phyloP scores from a whole-genome alignment of 2,113 vertebrate genomes.

The Oriolus oriolus region DNA sequence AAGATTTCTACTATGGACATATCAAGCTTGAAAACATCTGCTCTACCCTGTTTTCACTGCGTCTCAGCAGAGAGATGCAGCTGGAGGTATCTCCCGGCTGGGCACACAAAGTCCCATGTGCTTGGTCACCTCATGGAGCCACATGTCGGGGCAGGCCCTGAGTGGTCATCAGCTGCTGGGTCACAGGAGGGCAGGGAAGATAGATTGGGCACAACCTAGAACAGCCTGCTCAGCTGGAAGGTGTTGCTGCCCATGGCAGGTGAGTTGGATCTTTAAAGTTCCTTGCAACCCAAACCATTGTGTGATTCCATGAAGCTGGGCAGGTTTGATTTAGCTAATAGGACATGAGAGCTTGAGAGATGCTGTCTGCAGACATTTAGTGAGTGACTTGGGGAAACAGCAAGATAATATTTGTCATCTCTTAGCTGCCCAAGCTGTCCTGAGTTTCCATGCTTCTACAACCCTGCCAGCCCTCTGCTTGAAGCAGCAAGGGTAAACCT shows the following conservation, averaged over 20 bases:
- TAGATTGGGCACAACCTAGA: neutral
- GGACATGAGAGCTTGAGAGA: neutral
- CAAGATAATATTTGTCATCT: neutral
- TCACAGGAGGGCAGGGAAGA: neutral
- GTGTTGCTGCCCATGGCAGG: neutral
- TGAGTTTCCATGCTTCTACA: neutral
- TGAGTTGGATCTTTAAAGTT: neutral
- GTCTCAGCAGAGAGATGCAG: neutral
- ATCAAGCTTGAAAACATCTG: neutral
- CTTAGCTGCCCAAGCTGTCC: neutral
- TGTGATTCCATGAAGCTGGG: neutral
- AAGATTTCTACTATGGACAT: neutral
- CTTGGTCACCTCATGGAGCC: neutral
- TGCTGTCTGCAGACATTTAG: neutral
- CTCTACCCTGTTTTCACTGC: neutral
- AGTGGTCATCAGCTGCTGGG: neutral
- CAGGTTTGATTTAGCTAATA: neutral
- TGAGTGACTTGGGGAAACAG: neutral
- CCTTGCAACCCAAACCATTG: neutral
- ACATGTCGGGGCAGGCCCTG: neutral
- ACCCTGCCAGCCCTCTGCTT: neutral
- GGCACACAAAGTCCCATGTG: neutral
- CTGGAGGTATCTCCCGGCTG: neutral
- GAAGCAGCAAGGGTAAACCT: neutral
- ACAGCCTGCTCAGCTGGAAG: neutral